Conservation (phyloP, 2,797 vertebrate genomes). For the Phrynocephalus forsythii region DNA sequence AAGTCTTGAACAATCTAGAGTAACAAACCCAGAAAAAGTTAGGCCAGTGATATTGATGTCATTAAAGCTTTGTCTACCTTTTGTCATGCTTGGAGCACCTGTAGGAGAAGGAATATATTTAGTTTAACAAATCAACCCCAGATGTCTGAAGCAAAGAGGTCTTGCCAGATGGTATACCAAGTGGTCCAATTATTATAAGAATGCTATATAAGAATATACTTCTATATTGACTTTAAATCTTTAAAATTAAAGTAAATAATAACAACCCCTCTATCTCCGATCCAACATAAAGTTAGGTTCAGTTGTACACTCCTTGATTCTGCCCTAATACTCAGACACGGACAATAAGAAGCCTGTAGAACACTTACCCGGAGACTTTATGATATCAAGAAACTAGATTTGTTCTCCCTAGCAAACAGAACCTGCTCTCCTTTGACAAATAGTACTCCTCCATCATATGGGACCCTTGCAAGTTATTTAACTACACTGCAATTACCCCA, state of each 20-base stretch:
- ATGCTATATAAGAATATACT: background rate
- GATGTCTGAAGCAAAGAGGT: background rate
- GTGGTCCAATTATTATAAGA: background rate
- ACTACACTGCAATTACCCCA: too few relatives aligned
- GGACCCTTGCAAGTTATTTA: too few relatives aligned
- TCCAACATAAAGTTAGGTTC: too few relatives aligned
- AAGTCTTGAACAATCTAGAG: background rate
- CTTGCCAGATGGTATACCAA: background rate
- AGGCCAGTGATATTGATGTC: background rate
- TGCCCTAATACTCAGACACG: too few relatives aligned
- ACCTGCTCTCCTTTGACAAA: too few relatives aligned
- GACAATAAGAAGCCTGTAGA: too few relatives aligned
- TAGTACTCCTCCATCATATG: too few relatives aligned
- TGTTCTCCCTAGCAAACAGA: too few relatives aligned
- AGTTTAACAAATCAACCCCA: conserved; percentile 1
- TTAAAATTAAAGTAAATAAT: too few relatives aligned
- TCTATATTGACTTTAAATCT: background rate
- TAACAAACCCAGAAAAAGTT: background rate
- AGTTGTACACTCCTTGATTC: too few relatives aligned
- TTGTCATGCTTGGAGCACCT: background rate
- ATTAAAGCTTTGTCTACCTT: background rate
- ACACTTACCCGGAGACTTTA: too few relatives aligned
- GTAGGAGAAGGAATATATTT: background rate
- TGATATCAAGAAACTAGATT: too few relatives aligned
- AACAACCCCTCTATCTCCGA: background rate